Conservation (phyloP, 2,888 invertebrate genomes). For the Erannis defoliaria region DNA sequence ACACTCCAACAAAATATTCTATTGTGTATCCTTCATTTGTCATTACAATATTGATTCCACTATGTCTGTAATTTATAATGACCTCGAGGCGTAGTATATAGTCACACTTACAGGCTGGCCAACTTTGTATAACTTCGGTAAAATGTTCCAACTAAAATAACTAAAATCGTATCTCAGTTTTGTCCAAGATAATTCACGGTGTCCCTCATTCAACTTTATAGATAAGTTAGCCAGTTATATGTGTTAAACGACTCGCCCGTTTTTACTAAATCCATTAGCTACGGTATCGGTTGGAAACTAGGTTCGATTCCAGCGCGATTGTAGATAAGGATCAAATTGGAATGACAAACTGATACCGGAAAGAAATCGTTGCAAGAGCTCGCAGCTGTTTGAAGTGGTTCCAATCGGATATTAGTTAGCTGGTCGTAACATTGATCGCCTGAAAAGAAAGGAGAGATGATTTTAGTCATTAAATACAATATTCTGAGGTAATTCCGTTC, state of each 20-base stretch:
- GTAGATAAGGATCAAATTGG: slow-evolving; percentile 47
- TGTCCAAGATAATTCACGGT: not conserved
- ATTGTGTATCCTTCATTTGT: not conserved
- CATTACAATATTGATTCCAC: slow-evolving; percentile 28
- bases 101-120: not conserved
- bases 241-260: not conserved
- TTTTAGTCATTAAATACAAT: not conserved
- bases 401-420: not conserved
- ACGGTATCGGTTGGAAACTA: slow-evolving; percentile 16
- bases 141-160: not conserved
- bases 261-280: slow-evolving; percentile 12
- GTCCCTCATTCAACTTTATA: not conserved
- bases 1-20: not conserved
- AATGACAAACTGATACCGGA: slow-evolving; percentile 37
- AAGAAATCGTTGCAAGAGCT: slow-evolving; percentile 21
- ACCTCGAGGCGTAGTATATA: not conserved
- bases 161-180: not conserved
- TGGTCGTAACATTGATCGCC: not conserved
- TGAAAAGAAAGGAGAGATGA: slow-evolving; percentile 26
- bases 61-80: not conserved
- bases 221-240: not conserved
- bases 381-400: slow-evolving; percentile 10
- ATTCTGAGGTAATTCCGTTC: no score
- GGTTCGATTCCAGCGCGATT: slow-evolving; percentile 41
- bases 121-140: not conserved